Evolutionary conservation across 2,888 invertebrate species (phyloP), one percentile per base, ranked within the genome.

Genomic region (Andrena minutula): DNA sequence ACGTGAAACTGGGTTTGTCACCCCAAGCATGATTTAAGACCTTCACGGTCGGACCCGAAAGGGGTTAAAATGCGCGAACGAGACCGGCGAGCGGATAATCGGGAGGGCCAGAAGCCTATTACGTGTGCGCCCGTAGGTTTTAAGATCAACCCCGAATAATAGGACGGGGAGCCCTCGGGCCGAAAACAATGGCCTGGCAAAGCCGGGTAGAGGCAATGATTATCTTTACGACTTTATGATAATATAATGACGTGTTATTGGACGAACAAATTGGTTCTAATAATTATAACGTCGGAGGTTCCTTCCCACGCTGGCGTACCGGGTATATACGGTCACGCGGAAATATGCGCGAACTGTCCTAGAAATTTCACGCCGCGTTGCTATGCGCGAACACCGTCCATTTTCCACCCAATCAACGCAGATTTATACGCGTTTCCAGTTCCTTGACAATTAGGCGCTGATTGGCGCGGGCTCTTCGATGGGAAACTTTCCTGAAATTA

Each of bases 161-260:
- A 51, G 74, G 49, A 69, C 64, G 64, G 10, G 49, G 81, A 60
- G 47, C 28, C 68, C 60, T 35, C 32, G 30, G 30, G 56, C 64
- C 64, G 65, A 56, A 81, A 81, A 82, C 81, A 82, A 82, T 82
- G 53, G 81, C 41, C 47, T 47, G 28, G 70, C 80, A 65, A 79
- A 75, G 72, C 79, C 61, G 77, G 77, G 82, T 73, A 83, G 83
- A 78, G 82, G 70, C 68, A 77, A 78, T 73, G 77, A 77, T 83
- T 83, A 83, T 83, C 83, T 83, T 84, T 84, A 84, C 79, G 83
- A 76, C 75, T 82, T 82, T 79, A 69, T 84, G 83, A 84, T 83
- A 77, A 80, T 66, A 71, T 78, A 78, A 83, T 82, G 60, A 61
- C 66, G 76, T 83, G 83, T 75, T 79, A 84, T 84, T 84, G 79